Evolutionary conservation across 2,888 invertebrate species (phyloP).

Genomic region (Campoplex nolae): DNA sequence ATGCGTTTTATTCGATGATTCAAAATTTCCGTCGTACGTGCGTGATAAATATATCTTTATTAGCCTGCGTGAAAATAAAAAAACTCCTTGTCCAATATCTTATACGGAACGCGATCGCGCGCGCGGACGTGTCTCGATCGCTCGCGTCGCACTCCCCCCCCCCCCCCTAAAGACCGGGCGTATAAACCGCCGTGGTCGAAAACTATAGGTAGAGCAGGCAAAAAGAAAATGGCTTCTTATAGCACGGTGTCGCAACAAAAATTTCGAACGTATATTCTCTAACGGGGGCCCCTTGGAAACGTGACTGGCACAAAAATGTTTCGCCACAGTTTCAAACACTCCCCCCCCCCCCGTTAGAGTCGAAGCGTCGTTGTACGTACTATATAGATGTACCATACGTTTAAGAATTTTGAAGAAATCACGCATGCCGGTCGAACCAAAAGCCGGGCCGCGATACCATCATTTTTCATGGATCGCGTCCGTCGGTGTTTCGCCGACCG

Average conservation of each 20-base stretch:
- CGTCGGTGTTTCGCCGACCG: no score
- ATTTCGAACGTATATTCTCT: slow-evolving; percentile 45
- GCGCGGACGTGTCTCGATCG: slow-evolving; percentile 33
- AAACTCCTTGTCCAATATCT: slow-evolving; percentile 23
- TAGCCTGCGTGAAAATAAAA: not conserved
- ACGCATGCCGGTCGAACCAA: slow-evolving; percentile 22
- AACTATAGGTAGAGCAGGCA: not conserved
- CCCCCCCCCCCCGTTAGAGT: not conserved
- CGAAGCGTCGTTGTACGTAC: not conserved
- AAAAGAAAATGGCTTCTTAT: slow-evolving; percentile 14
- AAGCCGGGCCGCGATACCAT: not conserved
- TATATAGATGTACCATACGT: no score
- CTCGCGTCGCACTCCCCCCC: slow-evolving; percentile 27
- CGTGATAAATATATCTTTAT: slow-evolving; percentile 47
- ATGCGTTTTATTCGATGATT: not conserved
- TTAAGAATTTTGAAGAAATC: not conserved
- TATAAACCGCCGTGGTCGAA: not conserved
- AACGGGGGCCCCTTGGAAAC: slow-evolving; percentile 56
- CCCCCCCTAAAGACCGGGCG: not conserved
- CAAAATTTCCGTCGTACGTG: not conserved
- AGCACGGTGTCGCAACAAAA: slow-evolving; percentile 50
- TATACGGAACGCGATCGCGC: not conserved
- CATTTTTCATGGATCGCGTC: not conserved
- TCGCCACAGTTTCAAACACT: slow-evolving; percentile 24
- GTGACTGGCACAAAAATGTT: slow-evolving; percentile 42